Percentiles rank a stretch among this genome's conserved stretches.
Conservation (phyloP, 2,888 invertebrate species). For the Atrina japonica region DNA sequence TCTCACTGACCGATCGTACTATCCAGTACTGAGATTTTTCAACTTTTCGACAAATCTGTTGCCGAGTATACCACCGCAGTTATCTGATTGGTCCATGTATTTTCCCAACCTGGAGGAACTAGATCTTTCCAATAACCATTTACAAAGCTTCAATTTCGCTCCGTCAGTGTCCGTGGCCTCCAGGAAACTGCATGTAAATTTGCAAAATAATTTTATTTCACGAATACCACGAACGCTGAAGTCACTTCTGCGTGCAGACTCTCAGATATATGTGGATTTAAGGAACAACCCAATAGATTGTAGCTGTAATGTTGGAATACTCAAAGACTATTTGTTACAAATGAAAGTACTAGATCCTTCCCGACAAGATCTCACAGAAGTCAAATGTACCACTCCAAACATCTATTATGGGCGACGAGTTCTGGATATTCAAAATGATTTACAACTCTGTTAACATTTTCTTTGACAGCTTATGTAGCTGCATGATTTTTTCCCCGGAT, state of each 20-base stretch:
- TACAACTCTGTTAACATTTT: no score
- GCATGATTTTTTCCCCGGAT: no score
- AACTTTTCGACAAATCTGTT: slow-evolving; percentile 10
- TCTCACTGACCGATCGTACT: neutral
- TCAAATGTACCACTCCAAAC: slow-evolving; percentile 5
- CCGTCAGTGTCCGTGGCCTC: neutral
- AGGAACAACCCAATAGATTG: slow-evolving; percentile 26
- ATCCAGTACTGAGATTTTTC: slow-evolving; percentile 7
- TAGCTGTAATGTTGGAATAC: slow-evolving; percentile 10
- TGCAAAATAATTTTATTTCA: slow-evolving; percentile 8
- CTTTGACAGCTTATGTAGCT: no score
- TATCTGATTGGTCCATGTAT: slow-evolving; percentile 11
- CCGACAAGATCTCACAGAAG: neutral
- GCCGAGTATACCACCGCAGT: neutral
- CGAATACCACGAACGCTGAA: neutral
- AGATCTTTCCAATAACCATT: slow-evolving; percentile 9
- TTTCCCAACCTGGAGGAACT: slow-evolving; percentile 17
- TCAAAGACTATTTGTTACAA: neutral
- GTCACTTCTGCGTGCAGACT: neutral
- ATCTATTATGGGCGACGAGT: neutral
- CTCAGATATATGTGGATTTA: slow-evolving; percentile 7
- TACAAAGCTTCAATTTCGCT: slow-evolving; percentile 11
- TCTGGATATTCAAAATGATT: no score
- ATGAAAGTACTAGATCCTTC: neutral
- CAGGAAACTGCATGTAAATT: slow-evolving; percentile 5